Evolutionary conservation across 2,888 invertebrate species (phyloP).

Genomic region (Coleophora flavipennella): DNA sequence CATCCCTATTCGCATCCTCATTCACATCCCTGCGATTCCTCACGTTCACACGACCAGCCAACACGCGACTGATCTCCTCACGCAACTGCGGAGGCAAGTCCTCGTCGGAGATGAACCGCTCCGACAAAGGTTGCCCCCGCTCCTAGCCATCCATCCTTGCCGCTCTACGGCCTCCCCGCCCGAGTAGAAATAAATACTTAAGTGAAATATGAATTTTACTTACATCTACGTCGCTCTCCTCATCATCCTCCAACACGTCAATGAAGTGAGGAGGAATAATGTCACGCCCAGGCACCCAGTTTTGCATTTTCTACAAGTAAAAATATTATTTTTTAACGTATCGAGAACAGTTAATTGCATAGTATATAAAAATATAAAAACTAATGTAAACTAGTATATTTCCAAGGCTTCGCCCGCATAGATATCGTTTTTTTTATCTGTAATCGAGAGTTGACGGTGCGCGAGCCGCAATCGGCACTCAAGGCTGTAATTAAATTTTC

Average conservation of each 20-base stretch:
- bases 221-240: background rate
- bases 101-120: background rate
- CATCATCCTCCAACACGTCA: background rate
- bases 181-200: too few species aligned
- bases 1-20: background rate
- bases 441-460: too few species aligned
- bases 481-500: too few species aligned
- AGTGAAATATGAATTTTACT: background rate
- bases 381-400: too few species aligned
- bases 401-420: too few species aligned
- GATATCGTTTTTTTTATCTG: too few species aligned
- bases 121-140: background rate
- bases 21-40: background rate
- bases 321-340: background rate
- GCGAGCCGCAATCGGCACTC: too few species aligned
- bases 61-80: background rate
- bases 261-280: background rate
- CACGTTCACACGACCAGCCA: background rate
- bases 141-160: background rate
- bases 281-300: background rate
- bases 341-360: too few species aligned
- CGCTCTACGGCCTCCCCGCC: background rate
- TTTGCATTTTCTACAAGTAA: constrained; percentile 1
- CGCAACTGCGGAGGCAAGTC: background rate
- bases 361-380: too few species aligned